phyloP scores from a whole-genome alignment of 2,888 invertebrate genomes.

The Heliconius sara region DNA sequence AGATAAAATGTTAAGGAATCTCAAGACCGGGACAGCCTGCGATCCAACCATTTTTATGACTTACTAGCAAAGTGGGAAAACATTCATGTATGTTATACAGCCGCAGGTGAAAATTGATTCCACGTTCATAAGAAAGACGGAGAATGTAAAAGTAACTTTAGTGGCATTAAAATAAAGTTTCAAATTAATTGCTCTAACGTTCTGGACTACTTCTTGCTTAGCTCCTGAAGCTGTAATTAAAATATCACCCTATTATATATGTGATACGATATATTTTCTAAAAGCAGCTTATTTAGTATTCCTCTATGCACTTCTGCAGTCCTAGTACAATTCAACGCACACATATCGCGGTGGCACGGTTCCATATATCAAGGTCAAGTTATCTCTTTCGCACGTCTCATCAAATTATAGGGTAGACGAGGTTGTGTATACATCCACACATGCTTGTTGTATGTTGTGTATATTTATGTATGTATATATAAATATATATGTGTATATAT shows the following conservation, averaged over 20 bases:
- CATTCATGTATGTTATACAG: constrained; percentile 44
- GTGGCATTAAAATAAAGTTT: background rate
- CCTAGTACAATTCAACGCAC: constrained; percentile 75
- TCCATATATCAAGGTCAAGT: constrained; percentile 77
- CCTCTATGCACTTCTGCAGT: constrained; percentile 62
- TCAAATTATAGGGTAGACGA: constrained; percentile 54
- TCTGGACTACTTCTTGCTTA: constrained; percentile 25
- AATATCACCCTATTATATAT: constrained; percentile 16
- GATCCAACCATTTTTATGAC: constrained; percentile 44
- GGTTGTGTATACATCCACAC: constrained; percentile 53
- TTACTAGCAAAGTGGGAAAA: constrained; percentile 45
- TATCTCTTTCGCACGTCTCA: constrained; percentile 60
- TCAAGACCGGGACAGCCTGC: constrained; percentile 29
- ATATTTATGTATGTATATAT: background rate
- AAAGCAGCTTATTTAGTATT: constrained; percentile 10
- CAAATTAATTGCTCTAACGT: constrained; percentile 30
- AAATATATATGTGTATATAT: constrained; percentile 42
- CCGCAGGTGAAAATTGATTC: constrained; percentile 48
- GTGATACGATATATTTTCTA: constrained; percentile 20
- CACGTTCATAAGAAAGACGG: constrained; percentile 21
- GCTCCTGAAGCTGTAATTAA: constrained; percentile 13
- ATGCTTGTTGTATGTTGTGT: no score
- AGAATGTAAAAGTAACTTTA: constrained; percentile 30
- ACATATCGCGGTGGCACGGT: constrained; percentile 67
- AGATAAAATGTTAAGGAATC: constrained; percentile 38